These are phyloP conservation scores for Drosophila acutilabella DNA, from an alignment of 2,888 invertebrate species.

Conservation along the genomic window DNA sequence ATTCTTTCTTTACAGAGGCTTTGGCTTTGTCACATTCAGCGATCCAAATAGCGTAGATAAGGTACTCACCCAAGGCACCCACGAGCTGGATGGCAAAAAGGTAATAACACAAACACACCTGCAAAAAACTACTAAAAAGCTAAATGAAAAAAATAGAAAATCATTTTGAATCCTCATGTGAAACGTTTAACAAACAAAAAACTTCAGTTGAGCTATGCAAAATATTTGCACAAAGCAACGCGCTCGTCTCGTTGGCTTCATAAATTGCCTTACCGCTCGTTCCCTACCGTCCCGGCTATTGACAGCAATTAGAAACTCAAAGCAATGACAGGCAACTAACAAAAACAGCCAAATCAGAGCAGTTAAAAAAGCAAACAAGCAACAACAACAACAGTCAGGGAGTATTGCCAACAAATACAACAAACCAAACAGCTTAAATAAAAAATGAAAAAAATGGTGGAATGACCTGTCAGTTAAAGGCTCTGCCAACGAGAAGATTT, in stretches of 20 bases:
- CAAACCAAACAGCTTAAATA: background rate
- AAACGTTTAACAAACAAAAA: constrained; percentile 52
- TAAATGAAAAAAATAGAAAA: background rate
- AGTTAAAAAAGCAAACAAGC: constrained; percentile 33
- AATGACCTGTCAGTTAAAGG: constrained; percentile 46
- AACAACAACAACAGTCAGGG: constrained; percentile 16
- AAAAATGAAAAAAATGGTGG: background rate
- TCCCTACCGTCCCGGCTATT: constrained; percentile 43
- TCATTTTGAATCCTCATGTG: constrained; percentile 26
- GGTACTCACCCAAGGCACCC: constrained; percentile 98
- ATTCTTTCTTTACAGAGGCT: constrained; percentile 90
- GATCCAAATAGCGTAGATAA: constrained; percentile 99
- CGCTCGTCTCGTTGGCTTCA: constrained; percentile 42
- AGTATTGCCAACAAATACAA: constrained; percentile 19
- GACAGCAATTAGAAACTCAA: constrained; percentile 81
- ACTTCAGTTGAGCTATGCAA: constrained; percentile 75
- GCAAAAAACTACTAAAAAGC: constrained; percentile 1
- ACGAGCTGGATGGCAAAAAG: constrained; percentile 99
- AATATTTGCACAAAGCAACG: constrained; percentile 74
- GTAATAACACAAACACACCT: constrained; percentile 87
- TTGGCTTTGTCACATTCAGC: constrained; percentile 99
- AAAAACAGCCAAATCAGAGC: constrained; percentile 57
- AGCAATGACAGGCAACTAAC: constrained; percentile 68
- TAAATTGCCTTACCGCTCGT: constrained; percentile 46
- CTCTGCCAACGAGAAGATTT: constrained; percentile 44